Evolutionary conservation across 2,113 vertebrate genomes (phyloP).

Genomic region (Oreotrochilus melanogaster): DNA sequence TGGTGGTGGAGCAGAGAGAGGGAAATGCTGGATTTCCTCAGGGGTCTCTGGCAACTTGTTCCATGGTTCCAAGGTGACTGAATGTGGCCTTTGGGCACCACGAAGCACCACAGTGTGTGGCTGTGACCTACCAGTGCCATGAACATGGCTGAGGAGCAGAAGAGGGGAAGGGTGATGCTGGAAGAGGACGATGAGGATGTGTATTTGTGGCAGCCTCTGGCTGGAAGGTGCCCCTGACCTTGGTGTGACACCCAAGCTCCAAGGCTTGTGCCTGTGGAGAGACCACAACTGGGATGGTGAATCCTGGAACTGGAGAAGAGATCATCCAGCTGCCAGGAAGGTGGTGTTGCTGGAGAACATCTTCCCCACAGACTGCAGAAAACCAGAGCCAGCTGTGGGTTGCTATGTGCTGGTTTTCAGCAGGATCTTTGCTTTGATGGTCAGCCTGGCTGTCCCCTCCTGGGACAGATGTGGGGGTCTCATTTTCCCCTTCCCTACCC

Average conservation of each 20-base stretch:
- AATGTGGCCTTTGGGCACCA: neutral
- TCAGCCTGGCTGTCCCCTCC: neutral
- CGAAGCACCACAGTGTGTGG: rapidly evolving
- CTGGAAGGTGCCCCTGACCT: neutral
- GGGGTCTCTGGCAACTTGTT: neutral
- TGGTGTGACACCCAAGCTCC: rapidly evolving
- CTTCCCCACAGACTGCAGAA: neutral
- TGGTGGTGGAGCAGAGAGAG: neutral
- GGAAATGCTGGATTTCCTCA: neutral
- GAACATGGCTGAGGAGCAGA: rapidly evolving
- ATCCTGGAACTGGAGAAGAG: neutral
- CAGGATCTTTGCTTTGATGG: neutral
- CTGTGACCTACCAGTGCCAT: neutral
- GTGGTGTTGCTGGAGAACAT: neutral
- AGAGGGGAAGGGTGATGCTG: neutral
- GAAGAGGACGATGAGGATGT: neutral
- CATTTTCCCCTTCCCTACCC: too few species aligned
- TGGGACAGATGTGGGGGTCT: rapidly evolving
- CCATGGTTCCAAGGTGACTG: neutral
- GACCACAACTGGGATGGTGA: neutral
- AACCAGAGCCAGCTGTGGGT: neutral
- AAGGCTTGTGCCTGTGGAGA: rapidly evolving
- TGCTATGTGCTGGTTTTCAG: rapidly evolving
- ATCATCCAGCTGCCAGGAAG: neutral
- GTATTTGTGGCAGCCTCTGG: neutral